phyloP scores from a whole-genome alignment of 1,140 invertebrate species.

The Zaprionus africanus region DNA sequence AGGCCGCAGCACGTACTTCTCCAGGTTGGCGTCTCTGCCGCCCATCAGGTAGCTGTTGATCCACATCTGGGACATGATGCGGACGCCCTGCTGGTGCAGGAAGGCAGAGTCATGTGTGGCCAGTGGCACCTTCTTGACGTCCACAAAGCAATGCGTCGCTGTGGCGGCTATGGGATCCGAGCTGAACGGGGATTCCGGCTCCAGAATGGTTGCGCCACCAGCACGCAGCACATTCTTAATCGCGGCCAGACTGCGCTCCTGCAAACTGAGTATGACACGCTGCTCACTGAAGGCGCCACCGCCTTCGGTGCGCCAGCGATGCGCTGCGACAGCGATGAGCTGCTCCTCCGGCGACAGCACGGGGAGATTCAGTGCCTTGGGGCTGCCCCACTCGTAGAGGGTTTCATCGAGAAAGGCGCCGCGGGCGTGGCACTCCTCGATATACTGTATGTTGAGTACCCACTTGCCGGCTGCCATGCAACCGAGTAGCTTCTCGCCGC shows the following conservation, averaged over 20 bases:
- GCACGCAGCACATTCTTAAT: conserved; percentile 89
- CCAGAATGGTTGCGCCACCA: conserved; percentile 89
- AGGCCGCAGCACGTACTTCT: conserved; percentile 51
- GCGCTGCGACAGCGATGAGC: conserved; percentile 86
- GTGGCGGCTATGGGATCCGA: conserved; percentile 18
- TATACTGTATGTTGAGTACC: conserved; percentile 92
- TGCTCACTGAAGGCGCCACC: conserved; percentile 88
- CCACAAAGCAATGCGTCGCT: conserved; percentile 78
- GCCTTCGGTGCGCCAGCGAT: conserved; percentile 87
- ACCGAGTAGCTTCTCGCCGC: conserved; percentile 94
- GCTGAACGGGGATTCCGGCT: conserved; percentile 77
- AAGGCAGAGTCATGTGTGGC: conserved; percentile 38
- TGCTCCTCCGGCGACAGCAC: conserved; percentile 84
- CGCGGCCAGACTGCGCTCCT: conserved; percentile 87
- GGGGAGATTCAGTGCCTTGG: conserved; percentile 85
- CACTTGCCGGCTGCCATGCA: conserved; percentile 94
- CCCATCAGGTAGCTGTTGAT: conserved; percentile 77
- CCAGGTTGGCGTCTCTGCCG: conserved; percentile 65
- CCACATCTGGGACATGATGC: conserved; percentile 72
- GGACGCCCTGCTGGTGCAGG: conserved; percentile 49
- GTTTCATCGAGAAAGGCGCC: conserved; percentile 92
- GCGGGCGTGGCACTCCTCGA: conserved; percentile 88
- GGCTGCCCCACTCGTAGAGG: conserved; percentile 91
- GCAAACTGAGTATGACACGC: conserved; percentile 89
- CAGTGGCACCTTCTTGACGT: conserved; percentile 68